Evolutionary conservation across 2,888 invertebrate genomes (phyloP), one percentile per base, ranked within the genome.

Genomic region (Eupeodes luniger): DNA sequence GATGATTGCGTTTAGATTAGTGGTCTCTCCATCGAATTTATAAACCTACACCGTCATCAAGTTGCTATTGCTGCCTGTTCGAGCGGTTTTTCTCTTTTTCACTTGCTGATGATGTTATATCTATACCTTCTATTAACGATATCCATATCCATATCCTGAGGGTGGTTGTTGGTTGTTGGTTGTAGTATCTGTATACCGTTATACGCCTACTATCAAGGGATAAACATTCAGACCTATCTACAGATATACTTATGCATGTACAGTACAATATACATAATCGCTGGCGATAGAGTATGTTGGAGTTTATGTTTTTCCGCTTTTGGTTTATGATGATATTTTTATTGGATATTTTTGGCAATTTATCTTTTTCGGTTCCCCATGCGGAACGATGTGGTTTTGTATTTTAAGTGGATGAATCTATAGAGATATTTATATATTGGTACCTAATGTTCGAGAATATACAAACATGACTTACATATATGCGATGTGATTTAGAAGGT

Each of bases 1-100:
- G 90, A 89, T 90, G 90, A 90, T 90, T 90, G 90, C 90, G 89
- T 89, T 89, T 89, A 90, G 90, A 90, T 90, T 90, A 90, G 90
- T 89, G 85, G 84, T 80, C 88, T 88, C 85, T 83, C 81, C 81
- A 81, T 83, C 86, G 88, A 88, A 88, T 88, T 88, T 88, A 88
- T 88, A 88, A 88, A 88, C 85, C 89, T 89, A 85, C 89, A 85
- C 79, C 89, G 85, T 89, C 85, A 85, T 85, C 85, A 89, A 89
- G 79, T 89, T 89, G 89, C 85, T 88, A 85, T 88, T 85, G 88
- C 88, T 78, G 88, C 86, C 79, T 79, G 80, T 70, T 80, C 55
- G 62, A 66, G 78, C 76, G 70, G 62, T 70, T 83, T 83, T 81
- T 81, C 19, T 72, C 53, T 77, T 67, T 76, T 64, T 70, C 53